A percentile compares a stretch with the other conserved stretches of the same genome.
These are phyloP conservation scores for Xiphophorus couchianus DNA, from an alignment of 2,113 vertebrate species.

Conservation along the genomic window DNA sequence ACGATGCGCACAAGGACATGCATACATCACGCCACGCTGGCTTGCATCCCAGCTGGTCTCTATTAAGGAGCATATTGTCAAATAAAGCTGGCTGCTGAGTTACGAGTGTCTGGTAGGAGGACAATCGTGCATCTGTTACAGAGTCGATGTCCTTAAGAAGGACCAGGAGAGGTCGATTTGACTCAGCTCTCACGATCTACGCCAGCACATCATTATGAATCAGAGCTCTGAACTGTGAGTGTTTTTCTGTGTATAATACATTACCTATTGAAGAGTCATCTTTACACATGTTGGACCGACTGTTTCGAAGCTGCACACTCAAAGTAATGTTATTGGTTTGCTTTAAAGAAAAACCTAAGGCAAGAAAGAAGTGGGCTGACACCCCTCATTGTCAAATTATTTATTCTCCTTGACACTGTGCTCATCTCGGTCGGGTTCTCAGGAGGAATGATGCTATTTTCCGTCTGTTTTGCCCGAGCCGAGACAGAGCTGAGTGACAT, in stretches of 20 bases:
- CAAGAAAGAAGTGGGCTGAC: background rate
- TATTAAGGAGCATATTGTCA: constrained; percentile 57
- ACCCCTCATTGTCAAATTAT: background rate
- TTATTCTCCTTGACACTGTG: background rate
- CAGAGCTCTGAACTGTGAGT: too few species aligned
- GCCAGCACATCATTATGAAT: too few species aligned
- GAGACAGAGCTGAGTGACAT: constrained; percentile 5
- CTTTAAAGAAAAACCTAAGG: background rate
- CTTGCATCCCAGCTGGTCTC: constrained; percentile 7
- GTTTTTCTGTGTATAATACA: too few species aligned
- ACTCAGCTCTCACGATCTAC: too few species aligned
- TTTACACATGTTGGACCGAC: too few species aligned
- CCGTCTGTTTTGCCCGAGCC: background rate
- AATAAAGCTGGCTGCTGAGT: constrained; percentile 21
- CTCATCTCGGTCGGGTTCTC: background rate
- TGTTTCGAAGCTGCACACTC: background rate
- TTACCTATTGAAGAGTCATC: too few species aligned
- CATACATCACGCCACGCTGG: constrained; percentile 15
- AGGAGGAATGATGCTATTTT: constrained; percentile 3
- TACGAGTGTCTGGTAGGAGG: constrained; percentile 28
- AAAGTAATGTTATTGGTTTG: background rate
- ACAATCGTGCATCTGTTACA: constrained; percentile 38
- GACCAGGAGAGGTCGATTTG: background rate
- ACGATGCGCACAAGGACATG: constrained; percentile 21
- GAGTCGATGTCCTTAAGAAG: constrained; percentile 33